Conservation (phyloP, 2,888 invertebrate species). For the Oscheius sp. region DNA sequence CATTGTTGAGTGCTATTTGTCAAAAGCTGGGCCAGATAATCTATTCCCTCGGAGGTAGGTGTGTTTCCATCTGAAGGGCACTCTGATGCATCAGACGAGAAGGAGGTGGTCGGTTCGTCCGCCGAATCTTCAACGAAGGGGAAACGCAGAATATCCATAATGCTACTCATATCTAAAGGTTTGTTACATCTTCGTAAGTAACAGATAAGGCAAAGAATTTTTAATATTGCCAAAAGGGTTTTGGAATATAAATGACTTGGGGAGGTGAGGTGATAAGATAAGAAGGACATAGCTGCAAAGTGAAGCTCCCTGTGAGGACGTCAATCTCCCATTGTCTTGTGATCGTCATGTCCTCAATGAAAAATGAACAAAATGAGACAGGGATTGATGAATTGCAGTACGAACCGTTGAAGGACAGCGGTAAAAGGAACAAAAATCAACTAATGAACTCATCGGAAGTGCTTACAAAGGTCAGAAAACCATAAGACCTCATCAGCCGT, state of each 20-base stretch:
- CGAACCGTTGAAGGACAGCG: too few relatives aligned
- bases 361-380: too few relatives aligned
- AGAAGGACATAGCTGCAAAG: conserved; percentile 19
- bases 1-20: not conserved
- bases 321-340: too few relatives aligned
- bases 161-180: conserved; percentile 8
- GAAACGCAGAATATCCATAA: conserved; percentile 4
- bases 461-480: too few relatives aligned
- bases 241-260: conserved; percentile 4
- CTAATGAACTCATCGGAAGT: too few relatives aligned
- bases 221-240: conserved; percentile 8
- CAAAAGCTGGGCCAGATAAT: conserved; percentile 17
- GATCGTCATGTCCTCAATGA: too few relatives aligned
- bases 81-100: conserved; percentile 11
- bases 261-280: conserved; percentile 27
- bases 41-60: conserved; percentile 4
- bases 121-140: not conserved
- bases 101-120: conserved; percentile 11
- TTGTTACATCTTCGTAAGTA: too few relatives aligned
- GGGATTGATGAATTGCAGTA: too few relatives aligned
- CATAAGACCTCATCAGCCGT: too few relatives aligned
- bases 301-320: too few relatives aligned
- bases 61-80: conserved; percentile 5
- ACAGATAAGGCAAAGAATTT: too few relatives aligned
- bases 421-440: too few relatives aligned